These are phyloP conservation scores for Huso huso DNA, from an alignment of 2,797 vertebrate genomes.

Conservation along the genomic window DNA sequence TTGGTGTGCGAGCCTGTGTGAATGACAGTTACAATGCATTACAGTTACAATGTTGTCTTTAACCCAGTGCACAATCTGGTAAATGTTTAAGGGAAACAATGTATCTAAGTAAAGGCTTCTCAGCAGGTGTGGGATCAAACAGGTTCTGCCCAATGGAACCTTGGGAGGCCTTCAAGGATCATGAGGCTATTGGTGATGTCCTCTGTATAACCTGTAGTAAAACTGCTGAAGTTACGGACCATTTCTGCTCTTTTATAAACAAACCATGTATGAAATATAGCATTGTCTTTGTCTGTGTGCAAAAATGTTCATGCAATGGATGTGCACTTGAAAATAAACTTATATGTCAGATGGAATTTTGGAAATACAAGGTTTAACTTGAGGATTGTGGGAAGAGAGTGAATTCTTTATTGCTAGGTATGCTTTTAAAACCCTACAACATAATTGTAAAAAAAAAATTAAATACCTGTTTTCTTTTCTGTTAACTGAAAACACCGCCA, in stretches of 20 bases:
- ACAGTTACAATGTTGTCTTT: conserved; percentile 54
- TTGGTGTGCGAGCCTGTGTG: background rate
- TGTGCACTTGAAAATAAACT: background rate
- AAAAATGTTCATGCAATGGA: background rate
- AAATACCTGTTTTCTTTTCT: no score
- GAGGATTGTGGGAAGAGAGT: no score
- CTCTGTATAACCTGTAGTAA: conserved; percentile 81
- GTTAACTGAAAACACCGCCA: no score
- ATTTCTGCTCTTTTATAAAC: conserved; percentile 72
- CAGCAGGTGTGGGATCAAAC: conserved; percentile 95
- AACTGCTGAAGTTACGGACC: conserved; percentile 75
- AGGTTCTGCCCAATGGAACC: conserved; percentile 76
- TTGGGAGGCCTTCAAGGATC: conserved; percentile 72
- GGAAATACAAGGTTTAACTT: no score
- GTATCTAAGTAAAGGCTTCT: conserved; percentile 81
- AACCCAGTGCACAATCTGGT: conserved; percentile 58
- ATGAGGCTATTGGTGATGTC: conserved; percentile 76
- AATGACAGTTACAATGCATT: conserved; percentile 34
- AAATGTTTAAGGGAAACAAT: conserved; percentile 65
- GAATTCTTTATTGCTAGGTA: no score
- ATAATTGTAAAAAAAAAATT: no score
- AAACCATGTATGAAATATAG: conserved; percentile 54
- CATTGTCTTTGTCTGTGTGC: background rate
- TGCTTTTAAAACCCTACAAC: no score
- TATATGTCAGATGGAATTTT: background rate